Percentiles rank a stretch among this genome's conserved stretches.
Conservation (phyloP, 1,140 invertebrate species). For the Ptiloglossa arizonensis region DNA sequence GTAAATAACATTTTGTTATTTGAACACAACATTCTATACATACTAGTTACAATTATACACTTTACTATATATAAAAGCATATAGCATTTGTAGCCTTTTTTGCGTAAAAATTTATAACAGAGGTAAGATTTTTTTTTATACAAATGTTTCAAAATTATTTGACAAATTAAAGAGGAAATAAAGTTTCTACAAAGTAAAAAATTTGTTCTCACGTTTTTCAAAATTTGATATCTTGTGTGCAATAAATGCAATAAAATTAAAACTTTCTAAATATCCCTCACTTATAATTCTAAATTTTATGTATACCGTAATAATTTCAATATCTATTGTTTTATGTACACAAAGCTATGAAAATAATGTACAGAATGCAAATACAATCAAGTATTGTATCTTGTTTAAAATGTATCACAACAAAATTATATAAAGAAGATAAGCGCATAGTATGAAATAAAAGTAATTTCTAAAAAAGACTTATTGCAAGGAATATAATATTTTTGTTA, state of each 20-base stretch:
- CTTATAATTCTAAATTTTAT: not conserved
- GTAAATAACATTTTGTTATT: constrained; percentile 24
- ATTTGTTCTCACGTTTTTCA: not conserved
- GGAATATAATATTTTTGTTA: constrained; percentile 1
- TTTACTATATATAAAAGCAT: constrained; percentile 9
- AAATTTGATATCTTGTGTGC: not conserved
- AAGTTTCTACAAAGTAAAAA: constrained; percentile 5
- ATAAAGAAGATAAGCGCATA: constrained; percentile 15
- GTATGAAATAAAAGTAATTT: constrained; percentile 21
- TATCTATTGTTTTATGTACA: constrained; percentile 18
- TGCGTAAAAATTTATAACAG: not conserved
- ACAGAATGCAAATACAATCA: constrained; percentile 16
- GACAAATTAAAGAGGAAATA: constrained; percentile 12
- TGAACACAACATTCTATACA: constrained; percentile 24
- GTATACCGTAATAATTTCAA: constrained; percentile 2
- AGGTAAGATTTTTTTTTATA: not conserved
- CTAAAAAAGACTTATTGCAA: not conserved
- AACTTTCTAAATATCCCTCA: constrained; percentile 7
- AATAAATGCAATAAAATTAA: constrained; percentile 10
- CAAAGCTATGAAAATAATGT: constrained; percentile 9
- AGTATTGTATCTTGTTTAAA: constrained; percentile 22
- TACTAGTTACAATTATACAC: constrained; percentile 38
- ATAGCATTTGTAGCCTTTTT: constrained; percentile 17
- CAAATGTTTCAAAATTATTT: not conserved
- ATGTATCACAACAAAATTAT: constrained; percentile 38